These are phyloP conservation scores for Philopedon plagiatum DNA, from an alignment of 2,888 invertebrate species.

Conservation along the genomic window DNA sequence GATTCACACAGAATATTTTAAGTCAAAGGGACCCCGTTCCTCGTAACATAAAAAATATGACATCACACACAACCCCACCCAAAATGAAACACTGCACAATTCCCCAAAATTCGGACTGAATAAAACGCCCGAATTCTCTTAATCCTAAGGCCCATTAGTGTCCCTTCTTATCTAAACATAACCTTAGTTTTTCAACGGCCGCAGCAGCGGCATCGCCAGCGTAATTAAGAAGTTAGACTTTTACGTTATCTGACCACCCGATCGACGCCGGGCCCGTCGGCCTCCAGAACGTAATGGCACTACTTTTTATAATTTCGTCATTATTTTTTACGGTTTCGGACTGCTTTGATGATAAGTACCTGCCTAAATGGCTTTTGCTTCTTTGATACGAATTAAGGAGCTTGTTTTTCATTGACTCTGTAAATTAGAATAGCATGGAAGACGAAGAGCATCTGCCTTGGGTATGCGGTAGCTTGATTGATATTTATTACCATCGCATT, in stretches of 20 bases:
- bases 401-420: constrained; percentile 27
- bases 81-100: too few relatives aligned
- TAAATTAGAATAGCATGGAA: constrained; percentile 4
- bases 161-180: constrained; percentile 26
- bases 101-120: too few relatives aligned
- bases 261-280: constrained; percentile 26
- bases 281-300: constrained; percentile 37
- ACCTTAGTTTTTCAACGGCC: constrained; percentile 35
- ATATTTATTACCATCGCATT: too few relatives aligned
- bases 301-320: constrained; percentile 45
- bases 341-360: constrained; percentile 43
- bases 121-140: not conserved
- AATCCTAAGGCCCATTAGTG: constrained; percentile 10
- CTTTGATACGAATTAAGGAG: constrained; percentile 32
- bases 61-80: too few relatives aligned
- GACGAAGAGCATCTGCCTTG: not conserved
- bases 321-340: constrained; percentile 43
- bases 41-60: too few relatives aligned
- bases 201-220: not conserved
- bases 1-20: too few relatives aligned
- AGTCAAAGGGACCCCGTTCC: too few relatives aligned
- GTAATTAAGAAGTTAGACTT: constrained; percentile 47
- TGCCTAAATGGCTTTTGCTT: constrained; percentile 35
- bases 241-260: constrained; percentile 40
- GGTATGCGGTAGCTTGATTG: not conserved